These are phyloP conservation scores for Microctonus aethiopoides DNA, from an alignment of 2,888 invertebrate genomes.

Conservation along the genomic window DNA sequence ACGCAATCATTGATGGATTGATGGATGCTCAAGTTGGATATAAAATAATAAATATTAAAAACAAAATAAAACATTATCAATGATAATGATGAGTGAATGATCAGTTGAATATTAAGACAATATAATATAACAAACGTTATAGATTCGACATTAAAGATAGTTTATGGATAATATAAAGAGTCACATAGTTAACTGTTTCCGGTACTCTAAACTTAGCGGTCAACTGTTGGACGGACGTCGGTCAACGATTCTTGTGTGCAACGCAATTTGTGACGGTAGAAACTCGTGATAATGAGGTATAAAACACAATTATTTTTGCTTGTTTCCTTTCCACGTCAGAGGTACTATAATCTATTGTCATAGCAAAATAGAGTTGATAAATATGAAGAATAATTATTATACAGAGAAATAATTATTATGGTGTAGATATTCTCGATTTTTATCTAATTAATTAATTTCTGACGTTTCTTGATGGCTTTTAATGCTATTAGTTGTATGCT, in stretches of 20 bases:
- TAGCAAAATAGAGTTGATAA: not conserved
- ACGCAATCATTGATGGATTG: not conserved
- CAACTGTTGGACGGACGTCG: conserved; percentile 12
- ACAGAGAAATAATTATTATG: not conserved
- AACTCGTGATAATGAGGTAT: conserved; percentile 42
- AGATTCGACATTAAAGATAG: not conserved
- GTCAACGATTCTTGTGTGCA: conserved; percentile 33
- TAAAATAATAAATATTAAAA: not conserved
- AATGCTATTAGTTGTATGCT: conserved; percentile 46
- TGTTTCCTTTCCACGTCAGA: conserved; percentile 18
- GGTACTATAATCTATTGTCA: conserved; percentile 1
- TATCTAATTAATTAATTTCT: conserved; percentile 26
- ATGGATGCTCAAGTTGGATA: not conserved
- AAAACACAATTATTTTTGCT: conserved; percentile 47
- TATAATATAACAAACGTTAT: not conserved
- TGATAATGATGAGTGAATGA: not conserved
- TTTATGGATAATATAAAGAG: not conserved
- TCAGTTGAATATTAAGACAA: not conserved
- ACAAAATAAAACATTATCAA: not conserved
- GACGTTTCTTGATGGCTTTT: conserved; percentile 32
- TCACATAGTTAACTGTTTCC: conserved; percentile 11
- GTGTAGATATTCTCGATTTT: not conserved
- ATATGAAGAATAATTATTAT: not conserved
- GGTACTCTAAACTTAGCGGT: conserved; percentile 15
- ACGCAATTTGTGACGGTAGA: conserved; percentile 50